Evolutionary conservation across 2,888 invertebrate genomes (phyloP), one percentile per base, ranked within the genome.

Genomic region (Corbicula japonica): DNA sequence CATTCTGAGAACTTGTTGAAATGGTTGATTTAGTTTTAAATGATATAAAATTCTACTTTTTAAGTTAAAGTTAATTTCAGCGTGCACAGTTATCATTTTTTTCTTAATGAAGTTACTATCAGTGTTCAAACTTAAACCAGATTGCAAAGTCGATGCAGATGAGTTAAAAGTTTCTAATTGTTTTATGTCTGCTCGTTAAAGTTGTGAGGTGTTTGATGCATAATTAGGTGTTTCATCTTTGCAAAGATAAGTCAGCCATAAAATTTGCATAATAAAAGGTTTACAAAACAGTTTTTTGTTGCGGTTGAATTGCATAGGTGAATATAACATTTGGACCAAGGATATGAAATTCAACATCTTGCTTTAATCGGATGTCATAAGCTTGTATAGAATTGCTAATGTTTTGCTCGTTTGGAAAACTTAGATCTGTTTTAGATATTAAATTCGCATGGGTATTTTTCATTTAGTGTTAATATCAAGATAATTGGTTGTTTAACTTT

Each of bases 221-320:
- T 58, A 58, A 58, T 58, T 58, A 58, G 58, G 38, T 58, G 15
- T 58, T 58, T 58, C 23, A 58, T 35, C 34, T 34, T 10, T 2
- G 21, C 35, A 35, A 21, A 38, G 58, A 34, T 58, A 35, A 58
- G 58, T 21, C 21, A 23, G 58, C 21, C 21, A 58, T 58, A 58
- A 58, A 58, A 58, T 58, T 58, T 32, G 21, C 58, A 58, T 58
- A 38, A 35, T 58, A 35, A 58, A 58, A 35, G 58, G 4, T 15
- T 34, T 35, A 58, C 58, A 35, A 58, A 58, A 58, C 58, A 35
- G 21, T 58, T 34, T 28, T 21, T 21, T 5, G 35, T 21, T 34
- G 1, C 34, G 58, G 35, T 58, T n/a, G 58, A 21, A 58, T 58
- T 58, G 34, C 58, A 35, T 35, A 21, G 21, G 21, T 41, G 15